Percentiles rank a stretch among this genome's conserved stretches.
These are phyloP conservation scores for Telmatherina bonti DNA, from an alignment of 2,797 vertebrate genomes.

Conservation along the genomic window DNA sequence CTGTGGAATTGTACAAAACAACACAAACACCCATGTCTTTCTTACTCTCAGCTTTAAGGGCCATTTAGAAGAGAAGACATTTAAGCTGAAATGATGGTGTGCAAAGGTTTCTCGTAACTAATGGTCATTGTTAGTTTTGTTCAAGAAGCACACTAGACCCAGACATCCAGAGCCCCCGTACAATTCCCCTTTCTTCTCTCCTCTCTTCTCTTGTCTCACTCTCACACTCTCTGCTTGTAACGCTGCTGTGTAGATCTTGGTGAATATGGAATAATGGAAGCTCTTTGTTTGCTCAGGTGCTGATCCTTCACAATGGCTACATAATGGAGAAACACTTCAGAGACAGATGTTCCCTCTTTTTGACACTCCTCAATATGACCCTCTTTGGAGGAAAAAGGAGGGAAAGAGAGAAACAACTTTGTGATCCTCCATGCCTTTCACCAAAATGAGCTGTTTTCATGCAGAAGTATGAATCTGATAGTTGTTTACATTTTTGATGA, in stretches of 20 bases:
- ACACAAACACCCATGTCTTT: conserved; percentile 55
- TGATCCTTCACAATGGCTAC: conserved; percentile 67
- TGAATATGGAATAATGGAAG: conserved; percentile 76
- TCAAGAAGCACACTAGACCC: conserved; percentile 60
- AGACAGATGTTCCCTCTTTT: conserved; percentile 85
- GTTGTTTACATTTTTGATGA: conserved; percentile 20
- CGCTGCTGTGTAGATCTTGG: conserved; percentile 65
- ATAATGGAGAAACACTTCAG: conserved; percentile 82
- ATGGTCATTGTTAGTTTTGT: conserved; percentile 71
- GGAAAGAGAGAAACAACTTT: conserved; percentile 19
- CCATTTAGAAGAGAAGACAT: conserved; percentile 50
- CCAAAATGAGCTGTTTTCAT: conserved; percentile 47
- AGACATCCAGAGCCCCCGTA: conserved; percentile 55
- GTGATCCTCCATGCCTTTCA: conserved; percentile 33
- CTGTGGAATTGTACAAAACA: conserved; percentile 52
- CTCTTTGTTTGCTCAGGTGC: conserved; percentile 85
- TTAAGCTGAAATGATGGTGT: conserved; percentile 52
- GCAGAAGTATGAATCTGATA: conserved; percentile 39
- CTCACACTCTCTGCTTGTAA: conserved; percentile 45
- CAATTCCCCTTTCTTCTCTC: conserved; percentile 63
- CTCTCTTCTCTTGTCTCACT: conserved; percentile 33
- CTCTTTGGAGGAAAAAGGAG: conserved; percentile 67
- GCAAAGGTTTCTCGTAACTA: conserved; percentile 61
- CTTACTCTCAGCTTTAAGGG: conserved; percentile 49
- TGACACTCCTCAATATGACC: conserved; percentile 73